Evolutionary conservation across 30 jellyfish, hydroid and myxozoan genomes (phyloP), one percentile per base, ranked within the genome.

Genomic region (Clytia hemisphaerica): DNA sequence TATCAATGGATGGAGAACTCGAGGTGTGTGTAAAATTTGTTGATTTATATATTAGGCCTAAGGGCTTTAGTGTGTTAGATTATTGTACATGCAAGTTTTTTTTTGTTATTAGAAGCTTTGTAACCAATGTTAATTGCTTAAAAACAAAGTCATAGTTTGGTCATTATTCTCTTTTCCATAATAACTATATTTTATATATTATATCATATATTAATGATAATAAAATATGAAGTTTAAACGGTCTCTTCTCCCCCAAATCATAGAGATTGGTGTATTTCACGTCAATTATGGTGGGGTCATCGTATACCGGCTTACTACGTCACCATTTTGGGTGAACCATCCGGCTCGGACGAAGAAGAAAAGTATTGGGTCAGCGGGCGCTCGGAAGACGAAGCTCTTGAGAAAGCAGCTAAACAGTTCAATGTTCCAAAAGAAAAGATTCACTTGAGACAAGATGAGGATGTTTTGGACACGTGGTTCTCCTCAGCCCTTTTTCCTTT

Each of bases 211-310:
- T 40, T 40, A 40, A 40, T 40, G 10, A 40, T n/a, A 40, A n/a
- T 40, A 9, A 40, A 40, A n/a, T 40, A 40, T 40, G 10, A 9
- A 40, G n/a, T n/a, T n/a, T n/a, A n/a, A n/a, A n/a, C n/a, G n/a
- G n/a, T n/a, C n/a, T n/a, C n/a, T n/a, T n/a, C n/a, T n/a, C n/a
- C n/a, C n/a, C n/a, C n/a, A n/a, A n/a, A n/a, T 38, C 26, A 0
- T 72, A 85, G 96, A 15, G 99, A 92, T 37, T 92, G 99, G 99
- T 92, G 99, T 58, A 92, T 92, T 1, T 92, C 99, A 14, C 80
- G 99, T 24, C 99, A 92, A 61, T 76, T 92, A n/a, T 92, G 99
- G 99, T 92, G 99, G 99, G 99, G 99, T 18, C 99, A 92, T 71
- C 93, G 99, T 19, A 84, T 92, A 7, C 99, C 99, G 3, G 99